Percentiles rank a stretch among this genome's conserved stretches.
Evolutionary conservation across 2,797 vertebrate genomes (phyloP).

Genomic region (Neosilurus hyrtlii): DNA sequence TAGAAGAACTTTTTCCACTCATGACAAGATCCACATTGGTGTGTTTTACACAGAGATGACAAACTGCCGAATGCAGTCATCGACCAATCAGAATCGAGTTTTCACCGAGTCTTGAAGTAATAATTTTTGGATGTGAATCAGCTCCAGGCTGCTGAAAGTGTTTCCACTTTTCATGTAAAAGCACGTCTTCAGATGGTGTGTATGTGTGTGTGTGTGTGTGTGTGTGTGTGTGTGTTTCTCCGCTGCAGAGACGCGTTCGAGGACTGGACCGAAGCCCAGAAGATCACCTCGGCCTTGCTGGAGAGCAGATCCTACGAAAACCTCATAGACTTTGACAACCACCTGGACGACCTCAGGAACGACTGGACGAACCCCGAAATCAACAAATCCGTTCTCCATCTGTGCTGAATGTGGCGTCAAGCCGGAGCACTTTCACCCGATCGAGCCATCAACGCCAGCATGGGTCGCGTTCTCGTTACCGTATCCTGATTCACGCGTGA

Average conservation of each 20-base stretch:
- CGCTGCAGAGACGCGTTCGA: constrained; percentile 87
- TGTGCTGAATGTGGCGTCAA: constrained; percentile 75
- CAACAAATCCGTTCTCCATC: constrained; percentile 93
- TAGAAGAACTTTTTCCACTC: too few species aligned
- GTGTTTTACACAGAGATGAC: too few species aligned
- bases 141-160: too few species aligned
- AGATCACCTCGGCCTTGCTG: constrained; percentile 86
- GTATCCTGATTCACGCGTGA: not conserved
- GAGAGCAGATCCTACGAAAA: constrained; percentile 90
- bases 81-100: too few species aligned
- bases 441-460: constrained; percentile 61
- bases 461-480: constrained; percentile 61
- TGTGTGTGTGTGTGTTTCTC: not conserved
- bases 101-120: too few species aligned
- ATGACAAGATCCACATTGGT: too few species aligned
- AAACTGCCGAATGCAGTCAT: too few species aligned
- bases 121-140: too few species aligned
- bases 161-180: too few species aligned
- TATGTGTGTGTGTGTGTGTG: too few species aligned
- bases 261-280: constrained; percentile 93
- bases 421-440: constrained; percentile 20
- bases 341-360: constrained; percentile 95
- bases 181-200: too few species aligned
- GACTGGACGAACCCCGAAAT: constrained; percentile 99
- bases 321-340: constrained; percentile 95